A percentile compares a stretch with the other conserved stretches of the same genome.
These are phyloP conservation scores for Antennarius maculatus DNA, from an alignment of 2,797 vertebrate species.

Conservation along the genomic window DNA sequence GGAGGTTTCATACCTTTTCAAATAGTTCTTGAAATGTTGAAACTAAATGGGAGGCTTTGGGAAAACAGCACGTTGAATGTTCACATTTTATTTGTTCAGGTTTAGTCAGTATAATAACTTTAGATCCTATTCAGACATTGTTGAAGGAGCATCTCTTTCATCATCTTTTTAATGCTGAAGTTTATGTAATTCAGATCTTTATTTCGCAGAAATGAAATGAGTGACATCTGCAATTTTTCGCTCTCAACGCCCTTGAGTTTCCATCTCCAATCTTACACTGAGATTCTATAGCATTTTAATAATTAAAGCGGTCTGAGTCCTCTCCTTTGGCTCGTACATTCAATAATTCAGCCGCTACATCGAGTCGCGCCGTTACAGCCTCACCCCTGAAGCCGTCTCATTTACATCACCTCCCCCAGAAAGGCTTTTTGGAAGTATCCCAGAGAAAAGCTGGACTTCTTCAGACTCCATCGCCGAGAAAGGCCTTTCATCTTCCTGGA, in stretches of 20 bases:
- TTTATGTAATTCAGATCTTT: background rate
- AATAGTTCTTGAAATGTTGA: background rate
- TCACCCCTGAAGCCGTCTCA: constrained; percentile 21
- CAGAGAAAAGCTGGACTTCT: constrained; percentile 43
- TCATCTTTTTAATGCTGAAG: too few relatives aligned
- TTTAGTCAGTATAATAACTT: too few relatives aligned
- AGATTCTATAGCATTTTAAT: constrained; percentile 30
- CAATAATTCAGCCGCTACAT: constrained; percentile 33
- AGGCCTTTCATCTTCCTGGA: constrained; percentile 55
- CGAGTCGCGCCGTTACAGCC: constrained; percentile 8
- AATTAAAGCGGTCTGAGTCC: constrained; percentile 28
- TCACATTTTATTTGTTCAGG: too few relatives aligned
- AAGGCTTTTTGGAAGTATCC: constrained; percentile 53
- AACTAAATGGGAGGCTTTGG: background rate
- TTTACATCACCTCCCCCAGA: constrained; percentile 43
- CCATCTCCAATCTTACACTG: constrained; percentile 20
- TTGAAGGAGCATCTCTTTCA: background rate
- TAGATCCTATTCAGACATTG: background rate
- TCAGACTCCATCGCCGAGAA: constrained; percentile 36
- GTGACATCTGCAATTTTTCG: background rate
- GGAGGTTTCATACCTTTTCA: background rate
- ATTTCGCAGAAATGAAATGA: background rate
- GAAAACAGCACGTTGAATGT: background rate
- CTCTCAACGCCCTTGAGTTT: background rate
- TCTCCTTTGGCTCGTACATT: constrained; percentile 11